phyloP scores from a whole-genome alignment of 2,113 vertebrate genomes.

The Etia nguti region DNA sequence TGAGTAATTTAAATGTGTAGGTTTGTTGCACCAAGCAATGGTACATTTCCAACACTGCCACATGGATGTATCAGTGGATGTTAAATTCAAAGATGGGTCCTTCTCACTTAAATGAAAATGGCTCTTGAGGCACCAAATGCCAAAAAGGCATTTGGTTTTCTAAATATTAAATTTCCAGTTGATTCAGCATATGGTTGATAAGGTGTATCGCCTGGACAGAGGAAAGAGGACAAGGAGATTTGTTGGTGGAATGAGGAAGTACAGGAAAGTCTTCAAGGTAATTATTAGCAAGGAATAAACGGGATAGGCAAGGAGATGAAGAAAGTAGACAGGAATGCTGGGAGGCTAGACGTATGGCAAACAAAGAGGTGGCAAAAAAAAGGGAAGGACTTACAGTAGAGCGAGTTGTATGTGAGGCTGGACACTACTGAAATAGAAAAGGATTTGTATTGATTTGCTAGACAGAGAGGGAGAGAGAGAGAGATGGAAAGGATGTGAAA shows the following conservation, averaged over 20 bases:
- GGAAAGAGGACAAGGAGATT: not conserved
- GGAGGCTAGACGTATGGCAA: not conserved
- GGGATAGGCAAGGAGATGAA: not conserved
- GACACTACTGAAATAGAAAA: too few relatives aligned
- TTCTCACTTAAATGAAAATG: not conserved
- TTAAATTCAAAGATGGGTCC: not conserved
- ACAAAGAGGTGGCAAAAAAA: not conserved
- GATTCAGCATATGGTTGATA: not conserved
- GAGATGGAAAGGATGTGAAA: too few relatives aligned
- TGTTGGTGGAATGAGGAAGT: too few relatives aligned
- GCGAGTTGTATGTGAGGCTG: too few relatives aligned
- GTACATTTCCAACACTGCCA: not conserved
- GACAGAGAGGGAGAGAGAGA: too few relatives aligned
- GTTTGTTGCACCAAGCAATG: not conserved
- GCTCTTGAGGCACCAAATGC: not conserved
- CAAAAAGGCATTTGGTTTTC: not conserved
- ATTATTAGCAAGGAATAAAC: not conserved
- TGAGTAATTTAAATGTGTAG: not conserved
- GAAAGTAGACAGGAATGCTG: not conserved
- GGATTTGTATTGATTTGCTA: too few relatives aligned
- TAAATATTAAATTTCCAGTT: not conserved
- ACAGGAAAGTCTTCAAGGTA: not conserved
- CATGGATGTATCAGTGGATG: not conserved
- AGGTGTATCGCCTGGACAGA: not conserved
- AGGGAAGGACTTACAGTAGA: not conserved